These are phyloP conservation scores for Orchesella flavescens DNA, from an alignment of 2,888 invertebrate genomes.

Conservation along the genomic window DNA sequence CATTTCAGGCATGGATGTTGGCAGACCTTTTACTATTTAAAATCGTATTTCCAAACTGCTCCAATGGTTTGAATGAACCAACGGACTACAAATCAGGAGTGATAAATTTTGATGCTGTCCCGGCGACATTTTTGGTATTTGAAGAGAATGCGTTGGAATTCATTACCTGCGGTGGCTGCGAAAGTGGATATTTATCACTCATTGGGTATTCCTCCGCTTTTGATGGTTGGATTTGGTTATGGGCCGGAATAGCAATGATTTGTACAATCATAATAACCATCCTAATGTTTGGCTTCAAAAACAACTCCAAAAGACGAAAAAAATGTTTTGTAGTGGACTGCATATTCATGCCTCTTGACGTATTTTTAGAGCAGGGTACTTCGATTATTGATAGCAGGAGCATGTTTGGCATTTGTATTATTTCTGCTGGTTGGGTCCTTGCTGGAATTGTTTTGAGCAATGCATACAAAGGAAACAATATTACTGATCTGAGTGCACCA, in stretches of 20 bases:
- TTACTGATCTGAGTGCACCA: not conserved
- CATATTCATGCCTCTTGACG: not conserved
- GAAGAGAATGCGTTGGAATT: not conserved
- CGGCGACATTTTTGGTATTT: not conserved
- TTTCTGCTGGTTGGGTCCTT: not conserved
- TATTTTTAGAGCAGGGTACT: not conserved
- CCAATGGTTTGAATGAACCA: too few relatives aligned
- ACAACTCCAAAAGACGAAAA: not conserved
- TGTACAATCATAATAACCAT: too few relatives aligned
- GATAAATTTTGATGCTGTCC: too few relatives aligned
- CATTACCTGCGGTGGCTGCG: constrained; percentile 11
- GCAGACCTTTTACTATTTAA: too few relatives aligned
- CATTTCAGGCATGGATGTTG: too few relatives aligned
- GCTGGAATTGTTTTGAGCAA: not conserved
- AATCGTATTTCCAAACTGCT: too few relatives aligned
- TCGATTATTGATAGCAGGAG: too few relatives aligned
- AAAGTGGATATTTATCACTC: not conserved
- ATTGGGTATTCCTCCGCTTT: constrained; percentile 24
- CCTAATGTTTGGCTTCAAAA: not conserved
- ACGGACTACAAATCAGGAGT: too few relatives aligned
- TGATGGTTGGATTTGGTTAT: constrained; percentile 22
- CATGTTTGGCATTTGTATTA: not conserved
- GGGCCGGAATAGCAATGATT: not conserved
- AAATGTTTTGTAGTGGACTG: not conserved
- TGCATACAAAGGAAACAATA: not conserved